Conservation (phyloP, 1,140 invertebrate species). For the Charaxes varanes region DNA sequence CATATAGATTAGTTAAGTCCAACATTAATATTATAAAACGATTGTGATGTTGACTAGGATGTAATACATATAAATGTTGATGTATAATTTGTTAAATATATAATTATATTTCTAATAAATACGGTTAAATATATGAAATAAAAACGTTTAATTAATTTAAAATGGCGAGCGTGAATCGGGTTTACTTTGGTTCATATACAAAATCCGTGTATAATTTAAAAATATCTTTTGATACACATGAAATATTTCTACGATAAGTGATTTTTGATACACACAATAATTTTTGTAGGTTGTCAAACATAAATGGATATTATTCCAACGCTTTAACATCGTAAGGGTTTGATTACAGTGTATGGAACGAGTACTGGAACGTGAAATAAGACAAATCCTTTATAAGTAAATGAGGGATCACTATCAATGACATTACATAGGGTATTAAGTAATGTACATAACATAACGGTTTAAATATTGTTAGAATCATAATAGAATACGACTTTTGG, state of each 20-base stretch:
- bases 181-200: slow-evolving; percentile 29
- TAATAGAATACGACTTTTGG: slow-evolving; percentile 28
- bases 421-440: slow-evolving; percentile 55
- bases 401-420: slow-evolving; percentile 56
- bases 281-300: slow-evolving; percentile 20
- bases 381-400: slow-evolving; percentile 31
- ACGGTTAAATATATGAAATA: slow-evolving; percentile 40
- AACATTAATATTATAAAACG: slow-evolving; percentile 48
- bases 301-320: background rate
- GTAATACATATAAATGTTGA: slow-evolving; percentile 64
- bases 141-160: slow-evolving; percentile 33
- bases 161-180: slow-evolving; percentile 16
- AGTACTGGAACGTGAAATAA: background rate
- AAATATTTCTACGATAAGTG: slow-evolving; percentile 20
- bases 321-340: slow-evolving; percentile 6
- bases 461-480: slow-evolving; percentile 43
- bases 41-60: slow-evolving; percentile 66
- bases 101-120: slow-evolving; percentile 56
- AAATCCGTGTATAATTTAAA: slow-evolving; percentile 18
- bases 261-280: slow-evolving; percentile 21
- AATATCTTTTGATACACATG: slow-evolving; percentile 21
- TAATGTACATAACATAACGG: slow-evolving; percentile 51
- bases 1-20: slow-evolving; percentile 50
- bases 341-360: slow-evolving; percentile 9
- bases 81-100: slow-evolving; percentile 63